These are phyloP conservation scores for Baryphthengus martii DNA, from an alignment of 2,113 vertebrate species.

Conservation along the genomic window DNA sequence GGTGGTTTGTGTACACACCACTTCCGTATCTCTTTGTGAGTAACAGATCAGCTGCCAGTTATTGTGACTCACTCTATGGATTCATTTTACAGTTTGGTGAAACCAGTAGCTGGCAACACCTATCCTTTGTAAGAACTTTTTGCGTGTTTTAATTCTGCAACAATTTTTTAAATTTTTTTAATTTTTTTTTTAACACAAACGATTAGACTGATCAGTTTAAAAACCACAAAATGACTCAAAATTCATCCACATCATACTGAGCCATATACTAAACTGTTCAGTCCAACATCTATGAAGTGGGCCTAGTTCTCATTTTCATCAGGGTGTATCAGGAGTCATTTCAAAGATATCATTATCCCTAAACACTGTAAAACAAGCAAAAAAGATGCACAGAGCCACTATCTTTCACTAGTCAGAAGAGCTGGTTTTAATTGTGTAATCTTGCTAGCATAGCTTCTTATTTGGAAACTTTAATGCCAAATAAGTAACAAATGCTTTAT, in stretches of 20 bases:
- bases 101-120: constrained; percentile 11
- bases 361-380: background rate
- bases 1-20: background rate
- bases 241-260: background rate
- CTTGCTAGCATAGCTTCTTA: background rate
- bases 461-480: background rate
- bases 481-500: background rate
- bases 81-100: constrained; percentile 23
- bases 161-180: background rate
- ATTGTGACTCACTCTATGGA: constrained; percentile 11
- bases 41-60: background rate
- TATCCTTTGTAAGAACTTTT: constrained; percentile 22
- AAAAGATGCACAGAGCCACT: background rate
- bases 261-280: background rate
- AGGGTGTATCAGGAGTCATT: background rate
- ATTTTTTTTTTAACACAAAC: background rate
- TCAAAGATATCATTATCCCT: background rate
- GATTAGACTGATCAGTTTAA: background rate
- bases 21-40: constrained; percentile 31
- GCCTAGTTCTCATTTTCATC: background rate
- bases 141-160: background rate
- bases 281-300: background rate
- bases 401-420: background rate
- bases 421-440: background rate
- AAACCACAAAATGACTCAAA: background rate